Evolutionary conservation across 2,797 vertebrate species (phyloP).

Genomic region (Phaenicophaeus curvirostris): DNA sequence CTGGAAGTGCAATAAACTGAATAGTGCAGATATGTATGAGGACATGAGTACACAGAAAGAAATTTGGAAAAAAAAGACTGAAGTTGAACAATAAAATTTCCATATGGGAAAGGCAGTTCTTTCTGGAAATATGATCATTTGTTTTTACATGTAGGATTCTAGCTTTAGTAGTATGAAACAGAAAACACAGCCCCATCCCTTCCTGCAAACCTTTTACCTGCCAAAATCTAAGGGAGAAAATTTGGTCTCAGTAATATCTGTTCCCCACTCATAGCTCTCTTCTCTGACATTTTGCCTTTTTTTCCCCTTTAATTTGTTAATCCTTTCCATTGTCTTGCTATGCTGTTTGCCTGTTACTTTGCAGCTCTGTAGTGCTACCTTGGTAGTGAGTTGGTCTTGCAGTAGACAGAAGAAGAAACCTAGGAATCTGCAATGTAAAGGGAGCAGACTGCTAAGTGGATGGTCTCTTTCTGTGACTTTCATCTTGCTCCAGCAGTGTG

Average conservation of each 20-base stretch:
- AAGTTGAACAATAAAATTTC: background rate
- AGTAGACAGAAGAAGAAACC: background rate
- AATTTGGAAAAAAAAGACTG: background rate
- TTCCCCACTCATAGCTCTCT: background rate
- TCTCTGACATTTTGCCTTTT: background rate
- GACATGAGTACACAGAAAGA: background rate
- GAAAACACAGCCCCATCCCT: background rate
- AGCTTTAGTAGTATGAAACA: background rate
- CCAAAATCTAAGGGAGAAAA: background rate
- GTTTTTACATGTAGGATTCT: background rate
- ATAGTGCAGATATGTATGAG: background rate
- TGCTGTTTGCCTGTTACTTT: background rate
- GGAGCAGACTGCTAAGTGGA: fast-evolving
- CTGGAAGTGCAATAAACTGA: background rate
- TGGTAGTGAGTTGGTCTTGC: background rate
- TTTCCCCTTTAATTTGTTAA: background rate
- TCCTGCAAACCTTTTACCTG: background rate
- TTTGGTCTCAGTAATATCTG: background rate
- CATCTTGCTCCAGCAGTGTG: background rate
- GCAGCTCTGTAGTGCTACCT: background rate
- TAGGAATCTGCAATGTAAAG: background rate
- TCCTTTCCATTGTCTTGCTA: background rate
- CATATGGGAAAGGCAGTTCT: background rate
- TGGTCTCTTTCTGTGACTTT: background rate
- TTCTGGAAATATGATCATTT: background rate